Evolutionary conservation across 1,140 invertebrate genomes (phyloP), one percentile per base, ranked within the genome.

Genomic region (Drosophila mayri): DNA sequence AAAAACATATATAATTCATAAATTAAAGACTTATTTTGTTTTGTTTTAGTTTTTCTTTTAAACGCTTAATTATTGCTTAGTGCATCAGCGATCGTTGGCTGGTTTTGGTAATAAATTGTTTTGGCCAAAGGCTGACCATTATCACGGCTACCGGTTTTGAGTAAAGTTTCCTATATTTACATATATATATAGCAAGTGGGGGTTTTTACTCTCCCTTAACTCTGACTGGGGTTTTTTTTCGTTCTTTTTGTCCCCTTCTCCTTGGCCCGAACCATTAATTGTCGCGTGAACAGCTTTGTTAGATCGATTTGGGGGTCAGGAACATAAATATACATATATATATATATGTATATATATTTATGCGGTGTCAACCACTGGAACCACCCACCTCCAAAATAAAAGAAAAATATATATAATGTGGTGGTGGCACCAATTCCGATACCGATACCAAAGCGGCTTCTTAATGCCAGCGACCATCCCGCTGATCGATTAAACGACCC

Each of bases 401-500:
- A 8, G 4, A 5, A 6, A 16, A 25, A 38, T n/a, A 10, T 9
- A 9, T 12, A 25, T 41, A 18, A 18, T 47, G 44, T 28, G 11
- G 32, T 37, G 38, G 78, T 77, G 79, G 79, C 79, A 81, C 79
- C 80, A 79, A 76, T 84, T 80, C 44, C 43, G 44, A 49, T 41
- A 41, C 77, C 43, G 32, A 54, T 50, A n/a, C 46, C 14, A n/a
- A 10, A 47, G 32, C 18, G 50, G 35, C 65, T 50, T 60, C 81
- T 77, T 84, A 87, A 87, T 87, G 84, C 81, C 85, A 84, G 70
- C 63, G 62, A 44, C 81, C 82, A 78, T 67, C 76, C 47, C 85
- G 80, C 79, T 88, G 83, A 87, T 87, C 83, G 83, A 87, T 87
- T 87, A 88, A 87, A 87, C 83, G 83, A 87, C 50, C 58, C 35